Percentiles rank a stretch among this genome's conserved stretches.
phyloP scores from a whole-genome alignment of 2,888 invertebrate genomes.

The Drosophila kambysellisi region DNA sequence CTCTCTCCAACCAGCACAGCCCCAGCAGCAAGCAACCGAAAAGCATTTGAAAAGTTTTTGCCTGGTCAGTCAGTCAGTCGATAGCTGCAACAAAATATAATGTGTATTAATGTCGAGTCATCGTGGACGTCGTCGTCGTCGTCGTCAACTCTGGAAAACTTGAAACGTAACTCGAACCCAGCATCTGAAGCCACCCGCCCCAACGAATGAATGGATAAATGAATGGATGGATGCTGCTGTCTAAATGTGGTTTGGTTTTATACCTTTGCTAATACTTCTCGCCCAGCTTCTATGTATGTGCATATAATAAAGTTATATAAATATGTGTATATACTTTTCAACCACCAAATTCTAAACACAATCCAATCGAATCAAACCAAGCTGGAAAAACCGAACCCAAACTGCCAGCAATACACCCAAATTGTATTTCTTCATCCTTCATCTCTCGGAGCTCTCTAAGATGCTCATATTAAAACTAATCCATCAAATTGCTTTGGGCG shows the following conservation, averaged over 20 bases:
- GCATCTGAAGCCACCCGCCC: slow-evolving; percentile 10
- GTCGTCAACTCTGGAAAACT: slow-evolving; percentile 50
- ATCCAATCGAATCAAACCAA: slow-evolving; percentile 41
- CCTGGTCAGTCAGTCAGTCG: slow-evolving; percentile 75
- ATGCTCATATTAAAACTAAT: slow-evolving; percentile 72
- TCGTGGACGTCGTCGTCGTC: slow-evolving; percentile 60
- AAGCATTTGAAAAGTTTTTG: slow-evolving; percentile 69
- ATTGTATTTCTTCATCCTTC: slow-evolving; percentile 39
- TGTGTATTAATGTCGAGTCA: slow-evolving; percentile 77
- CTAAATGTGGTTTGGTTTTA: slow-evolving; percentile 62
- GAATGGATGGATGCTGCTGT: slow-evolving; percentile 25
- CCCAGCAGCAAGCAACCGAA: slow-evolving; percentile 25
- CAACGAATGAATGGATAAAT: background rate
- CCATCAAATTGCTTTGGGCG: slow-evolving; percentile 75
- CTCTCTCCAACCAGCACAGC: background rate
- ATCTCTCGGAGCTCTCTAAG: slow-evolving; percentile 30
- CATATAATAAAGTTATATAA: slow-evolving; percentile 19
- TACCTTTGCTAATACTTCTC: slow-evolving; percentile 70
- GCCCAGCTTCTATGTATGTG: slow-evolving; percentile 12
- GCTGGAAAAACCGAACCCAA: slow-evolving; percentile 45
- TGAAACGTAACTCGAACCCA: slow-evolving; percentile 45
- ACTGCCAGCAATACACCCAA: slow-evolving; percentile 61
- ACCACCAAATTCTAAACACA: slow-evolving; percentile 60
- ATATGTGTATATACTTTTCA: slow-evolving; percentile 53
- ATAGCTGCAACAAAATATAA: slow-evolving; percentile 74